These are phyloP conservation scores for Coronaproctus castanopsis DNA, from an alignment of 2,888 invertebrate genomes.

Conservation along the genomic window DNA sequence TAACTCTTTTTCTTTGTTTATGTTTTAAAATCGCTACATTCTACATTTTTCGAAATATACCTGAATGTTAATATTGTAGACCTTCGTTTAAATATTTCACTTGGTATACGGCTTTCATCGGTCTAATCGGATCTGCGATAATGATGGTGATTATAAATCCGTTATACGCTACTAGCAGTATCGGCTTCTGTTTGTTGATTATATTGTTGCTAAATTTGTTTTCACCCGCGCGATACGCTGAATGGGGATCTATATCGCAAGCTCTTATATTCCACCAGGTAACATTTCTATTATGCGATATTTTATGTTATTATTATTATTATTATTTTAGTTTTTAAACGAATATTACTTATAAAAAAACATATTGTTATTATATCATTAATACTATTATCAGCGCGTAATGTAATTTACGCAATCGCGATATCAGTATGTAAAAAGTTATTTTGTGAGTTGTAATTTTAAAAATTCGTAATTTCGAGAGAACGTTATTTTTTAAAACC, in stretches of 20 bases:
- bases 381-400: not conserved
- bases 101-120: slow-evolving; percentile 76
- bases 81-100: slow-evolving; percentile 93
- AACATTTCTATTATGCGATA: slow-evolving; percentile 11
- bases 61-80: no score
- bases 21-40: no score
- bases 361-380: not conserved
- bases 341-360: not conserved
- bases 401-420: no score
- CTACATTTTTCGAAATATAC: no score
- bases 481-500: no score
- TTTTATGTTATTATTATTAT: no score
- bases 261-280: slow-evolving; percentile 98
- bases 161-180: slow-evolving; percentile 69
- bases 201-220: slow-evolving; percentile 74
- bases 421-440: no score
- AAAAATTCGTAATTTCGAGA: no score
- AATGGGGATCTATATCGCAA: slow-evolving; percentile 97
- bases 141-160: slow-evolving; percentile 92
- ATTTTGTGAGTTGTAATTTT: no score
- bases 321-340: not conserved
- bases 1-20: no score
- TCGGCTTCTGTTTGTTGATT: slow-evolving; percentile 62
- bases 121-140: slow-evolving; percentile 60
- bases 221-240: slow-evolving; percentile 57